Conservation (phyloP, 2,113 vertebrate genomes). For the Oreochromis spilurus region DNA sequence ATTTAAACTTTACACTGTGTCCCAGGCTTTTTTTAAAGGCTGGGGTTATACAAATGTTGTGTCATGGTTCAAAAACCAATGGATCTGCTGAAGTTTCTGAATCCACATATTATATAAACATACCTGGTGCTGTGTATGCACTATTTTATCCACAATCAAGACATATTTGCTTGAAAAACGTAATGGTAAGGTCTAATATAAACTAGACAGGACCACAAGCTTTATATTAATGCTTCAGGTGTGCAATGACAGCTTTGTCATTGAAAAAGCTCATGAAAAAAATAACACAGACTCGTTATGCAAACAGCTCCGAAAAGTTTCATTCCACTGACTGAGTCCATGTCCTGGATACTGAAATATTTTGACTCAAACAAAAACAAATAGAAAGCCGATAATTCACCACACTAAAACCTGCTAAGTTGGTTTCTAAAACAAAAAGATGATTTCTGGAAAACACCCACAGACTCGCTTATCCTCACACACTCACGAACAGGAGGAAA, state of each 20-base stretch:
- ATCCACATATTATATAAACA: background rate
- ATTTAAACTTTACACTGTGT: background rate
- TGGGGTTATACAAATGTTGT: background rate
- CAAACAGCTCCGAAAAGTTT: background rate
- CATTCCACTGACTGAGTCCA: background rate
- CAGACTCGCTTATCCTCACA: background rate
- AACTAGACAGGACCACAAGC: background rate
- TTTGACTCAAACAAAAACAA: background rate
- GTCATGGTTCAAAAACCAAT: background rate
- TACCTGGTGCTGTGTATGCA: background rate
- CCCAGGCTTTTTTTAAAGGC: background rate
- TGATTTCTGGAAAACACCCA: background rate
- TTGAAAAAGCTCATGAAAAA: background rate
- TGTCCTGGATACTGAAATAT: background rate
- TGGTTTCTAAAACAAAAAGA: background rate
- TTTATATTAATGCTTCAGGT: background rate
- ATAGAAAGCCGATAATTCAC: background rate
- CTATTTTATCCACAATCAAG: background rate
- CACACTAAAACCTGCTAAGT: background rate
- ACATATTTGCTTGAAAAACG: background rate
- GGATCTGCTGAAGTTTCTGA: background rate
- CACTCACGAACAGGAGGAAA: background rate
- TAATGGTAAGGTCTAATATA: background rate
- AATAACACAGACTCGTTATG: fast-evolving
- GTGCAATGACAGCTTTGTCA: background rate